Evolutionary conservation across 2,888 invertebrate genomes (phyloP), one percentile per base, ranked within the genome.

Genomic region (Petrophora chlorosata): DNA sequence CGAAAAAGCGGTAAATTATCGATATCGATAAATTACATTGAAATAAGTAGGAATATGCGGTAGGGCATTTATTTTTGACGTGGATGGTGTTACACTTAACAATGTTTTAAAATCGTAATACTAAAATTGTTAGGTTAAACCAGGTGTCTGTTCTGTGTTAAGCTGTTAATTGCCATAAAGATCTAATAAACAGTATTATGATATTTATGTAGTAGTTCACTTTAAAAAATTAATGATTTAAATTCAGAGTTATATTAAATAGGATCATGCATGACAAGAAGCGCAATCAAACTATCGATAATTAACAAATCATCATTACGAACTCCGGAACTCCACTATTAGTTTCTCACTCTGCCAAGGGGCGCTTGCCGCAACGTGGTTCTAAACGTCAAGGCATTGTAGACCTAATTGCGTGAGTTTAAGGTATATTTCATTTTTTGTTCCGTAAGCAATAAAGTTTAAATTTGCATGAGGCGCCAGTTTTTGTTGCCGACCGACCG

Each of bases 401-500:
- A 19, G 8, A 17, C 25, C 17, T 30, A 43, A 23, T 3, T 0
- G 0, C 2, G 0, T 2, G 0, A 0, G 0, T 0, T 9, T 3
- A 30, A 48, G 45, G 23, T 40, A 15, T 3, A 41, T 13, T 51
- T 34, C 23, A 3, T 46, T 43, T 10, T 8, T 25, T 8, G 1
- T 29, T n/a, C 17, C n/a, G 25, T 33, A 36, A n/a, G n/a, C n/a
- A 44, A 53, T 64, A 66, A 60, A 54, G 66, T 47, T 54, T 25
- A 65, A 61, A 56, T 51, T 66, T 29, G 53, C 44, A 19, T 57
- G 49, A 38, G 63, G 64, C 65, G 69, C 64, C 65, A 63, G 63
- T 76, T 73, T 76, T 76, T 73, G 75, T 69, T 61, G 56, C 52
- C 56, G 55, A 62, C 58, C 63, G 68, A 65, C 72, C n/a, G 71